Base-by-base conservation (phyloP, 1,140 invertebrate species). In the Bombus polaris region DNA sequence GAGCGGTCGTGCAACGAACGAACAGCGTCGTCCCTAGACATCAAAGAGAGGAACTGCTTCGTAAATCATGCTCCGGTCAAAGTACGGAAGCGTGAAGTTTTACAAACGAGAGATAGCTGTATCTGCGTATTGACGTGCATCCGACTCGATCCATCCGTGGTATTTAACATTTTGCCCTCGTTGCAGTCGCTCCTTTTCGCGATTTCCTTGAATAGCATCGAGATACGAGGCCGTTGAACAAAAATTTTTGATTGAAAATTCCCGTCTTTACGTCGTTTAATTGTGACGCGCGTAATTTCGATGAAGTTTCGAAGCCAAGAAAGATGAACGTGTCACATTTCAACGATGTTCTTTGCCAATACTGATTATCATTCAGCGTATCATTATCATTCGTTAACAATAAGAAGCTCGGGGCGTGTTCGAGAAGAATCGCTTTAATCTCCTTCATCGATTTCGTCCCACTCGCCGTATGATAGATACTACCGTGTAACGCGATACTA, bases 81-180 rank as follows among this genome's bases (percentile, higher is more conserved):
- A 76, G 79, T 86, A 76, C 80, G 65, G 85, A 75, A 81, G 71
- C 72, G 84, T 47, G 53, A 85, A 85, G 57, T 85, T 81, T 85
- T 85, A 44, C 78, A 66, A 74, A 85, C 77, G 44, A 42, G 37
- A 81, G 83, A 74, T 85, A 85, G 57, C 22, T 42, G 70, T 80
- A 72, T 85, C 70, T 32, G 32, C 10, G n/a, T 82, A 13, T 78
- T 53, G 59, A 32, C 70, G 44, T 35, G 77, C 37, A 57, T 65
- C 53, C 70, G 68, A 65, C 35, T 25, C 53, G 42, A 80, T 65
- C 39, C 75, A 59, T 0, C 39, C 62, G 47, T 1, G 10, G n/a
- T 78, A 28, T 70, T 75, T 66, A n/a, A 32, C 42, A 28, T 35
- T 62, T 10, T 35, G 10, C 3, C 35, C 65, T 18, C 42, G 22